phyloP scores from a whole-genome alignment of 2,797 vertebrate species.

The Cygnus olor region DNA sequence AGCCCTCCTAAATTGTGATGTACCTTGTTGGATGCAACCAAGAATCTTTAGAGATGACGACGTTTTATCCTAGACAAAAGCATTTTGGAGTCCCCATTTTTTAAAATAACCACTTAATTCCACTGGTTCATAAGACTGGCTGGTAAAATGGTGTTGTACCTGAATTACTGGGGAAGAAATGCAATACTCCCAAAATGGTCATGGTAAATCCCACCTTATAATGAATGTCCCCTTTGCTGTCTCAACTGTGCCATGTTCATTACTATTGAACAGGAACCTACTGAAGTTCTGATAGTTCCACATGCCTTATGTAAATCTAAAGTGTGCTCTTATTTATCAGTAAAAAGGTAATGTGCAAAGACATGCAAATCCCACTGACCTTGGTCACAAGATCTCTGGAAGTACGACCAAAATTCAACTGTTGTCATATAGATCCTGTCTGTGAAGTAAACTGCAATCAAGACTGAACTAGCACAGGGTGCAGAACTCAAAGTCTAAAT shows the following conservation, averaged over 20 bases:
- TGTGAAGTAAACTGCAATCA: background rate
- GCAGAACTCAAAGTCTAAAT: background rate
- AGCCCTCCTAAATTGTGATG: background rate
- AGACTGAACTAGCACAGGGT: background rate
- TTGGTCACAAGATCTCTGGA: rapidly evolving
- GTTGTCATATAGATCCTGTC: background rate
- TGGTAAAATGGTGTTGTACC: background rate
- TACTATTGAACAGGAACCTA: background rate
- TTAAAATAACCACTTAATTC: background rate
- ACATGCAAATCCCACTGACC: background rate
- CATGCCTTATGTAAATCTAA: background rate
- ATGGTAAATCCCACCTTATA: background rate
- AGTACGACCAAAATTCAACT: background rate
- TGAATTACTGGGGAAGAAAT: background rate
- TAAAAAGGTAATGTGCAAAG: background rate
- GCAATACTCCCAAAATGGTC: background rate
- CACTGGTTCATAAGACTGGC: background rate
- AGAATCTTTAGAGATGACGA: background rate
- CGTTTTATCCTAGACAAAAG: background rate
- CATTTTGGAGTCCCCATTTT: background rate
- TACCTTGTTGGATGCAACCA: background rate
- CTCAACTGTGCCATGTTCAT: background rate
- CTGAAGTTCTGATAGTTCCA: background rate
- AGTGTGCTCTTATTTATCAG: background rate
- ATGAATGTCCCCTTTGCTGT: background rate